Percentiles rank a stretch among this genome's conserved stretches.
Evolutionary conservation across 2,113 vertebrate genomes (phyloP).

Genomic region (Perccottus glenii): DNA sequence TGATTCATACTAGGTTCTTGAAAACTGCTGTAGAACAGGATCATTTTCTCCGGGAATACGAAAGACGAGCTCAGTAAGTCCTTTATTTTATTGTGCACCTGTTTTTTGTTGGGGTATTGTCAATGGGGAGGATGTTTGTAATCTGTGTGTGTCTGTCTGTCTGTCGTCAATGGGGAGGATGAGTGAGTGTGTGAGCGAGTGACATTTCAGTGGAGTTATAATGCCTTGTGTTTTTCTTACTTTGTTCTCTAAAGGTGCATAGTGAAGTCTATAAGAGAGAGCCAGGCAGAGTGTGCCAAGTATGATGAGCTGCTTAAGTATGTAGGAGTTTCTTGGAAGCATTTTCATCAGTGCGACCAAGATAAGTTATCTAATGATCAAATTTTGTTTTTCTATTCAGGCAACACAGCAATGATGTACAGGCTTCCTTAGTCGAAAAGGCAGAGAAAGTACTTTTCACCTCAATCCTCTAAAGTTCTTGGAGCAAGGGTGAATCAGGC

Average conservation of each 20-base stretch:
- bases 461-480: too few relatives aligned
- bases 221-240: not conserved
- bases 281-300: conserved; percentile 64
- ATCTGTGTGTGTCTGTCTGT: too few relatives aligned
- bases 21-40: conserved; percentile 77
- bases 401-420: conserved; percentile 19
- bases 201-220: too few relatives aligned
- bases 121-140: not conserved
- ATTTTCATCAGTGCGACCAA: not conserved
- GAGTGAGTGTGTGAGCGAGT: too few relatives aligned
- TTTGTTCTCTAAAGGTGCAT: conserved; percentile 67
- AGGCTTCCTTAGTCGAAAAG: conserved; percentile 54
- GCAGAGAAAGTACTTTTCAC: conserved; percentile 50
- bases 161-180: too few relatives aligned
- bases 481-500: too few relatives aligned
- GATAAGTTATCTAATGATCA: accelerated
- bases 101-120: not conserved
- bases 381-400: conserved; percentile 31
- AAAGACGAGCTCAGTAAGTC: conserved; percentile 82
- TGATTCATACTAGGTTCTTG: conserved; percentile 78
- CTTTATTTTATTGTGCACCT: too few relatives aligned
- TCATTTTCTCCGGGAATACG: conserved; percentile 76
- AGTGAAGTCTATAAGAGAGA: conserved; percentile 70
- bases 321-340: conserved; percentile 38
- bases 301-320: conserved; percentile 78